Evolutionary conservation across 2,113 vertebrate species (phyloP).

Genomic region (Leucoraja erinaceus): DNA sequence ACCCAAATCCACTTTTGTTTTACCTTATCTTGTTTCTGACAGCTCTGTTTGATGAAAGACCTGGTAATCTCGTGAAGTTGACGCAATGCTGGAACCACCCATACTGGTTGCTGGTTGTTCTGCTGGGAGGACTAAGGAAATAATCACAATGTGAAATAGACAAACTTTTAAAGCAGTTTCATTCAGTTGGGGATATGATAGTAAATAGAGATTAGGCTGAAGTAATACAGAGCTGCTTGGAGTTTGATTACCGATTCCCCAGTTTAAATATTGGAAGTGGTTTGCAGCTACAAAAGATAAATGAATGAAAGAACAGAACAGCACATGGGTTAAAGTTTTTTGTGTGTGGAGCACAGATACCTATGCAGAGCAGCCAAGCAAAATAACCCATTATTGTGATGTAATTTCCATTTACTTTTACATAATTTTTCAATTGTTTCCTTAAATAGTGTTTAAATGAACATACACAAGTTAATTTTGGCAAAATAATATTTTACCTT

Average conservation of each 20-base stretch:
- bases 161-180: background rate
- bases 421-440: background rate
- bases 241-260: background rate
- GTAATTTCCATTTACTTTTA: background rate
- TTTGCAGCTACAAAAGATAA: background rate
- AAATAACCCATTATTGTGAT: background rate
- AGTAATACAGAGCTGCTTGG: too few relatives aligned
- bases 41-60: slow-evolving; percentile 96
- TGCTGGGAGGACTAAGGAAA: slow-evolving; percentile 79
- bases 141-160: slow-evolving; percentile 50
- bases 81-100: slow-evolving; percentile 92
- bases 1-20: slow-evolving; percentile 19
- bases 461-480: background rate
- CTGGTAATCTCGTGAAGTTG: slow-evolving; percentile 97
- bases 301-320: background rate
- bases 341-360: background rate
- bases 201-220: background rate
- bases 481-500: slow-evolving; percentile 63
- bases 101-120: slow-evolving; percentile 85
- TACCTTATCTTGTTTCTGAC: slow-evolving; percentile 99
- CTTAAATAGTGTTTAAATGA: background rate
- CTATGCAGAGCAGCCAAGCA: background rate
- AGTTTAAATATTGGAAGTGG: background rate
- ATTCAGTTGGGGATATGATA: background rate
- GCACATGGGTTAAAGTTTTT: background rate